phyloP scores from a whole-genome alignment of 2,797 vertebrate species.

The Gymnoscopelus microlampas region DNA sequence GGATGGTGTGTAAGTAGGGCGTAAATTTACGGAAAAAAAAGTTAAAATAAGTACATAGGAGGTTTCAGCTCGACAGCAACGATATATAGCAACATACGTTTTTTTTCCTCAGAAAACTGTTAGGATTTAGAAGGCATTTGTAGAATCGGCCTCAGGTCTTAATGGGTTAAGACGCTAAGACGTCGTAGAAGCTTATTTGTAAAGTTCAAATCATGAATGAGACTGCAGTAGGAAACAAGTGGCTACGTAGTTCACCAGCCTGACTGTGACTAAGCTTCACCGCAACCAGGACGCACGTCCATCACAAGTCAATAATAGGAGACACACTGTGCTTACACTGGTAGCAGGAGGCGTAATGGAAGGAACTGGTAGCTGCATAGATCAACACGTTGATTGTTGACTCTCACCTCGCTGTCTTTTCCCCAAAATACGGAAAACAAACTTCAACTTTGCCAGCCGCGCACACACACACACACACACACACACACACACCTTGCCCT shows the following conservation, averaged over 20 bases:
- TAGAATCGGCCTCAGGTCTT: no score
- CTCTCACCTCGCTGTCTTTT: constrained; percentile 64
- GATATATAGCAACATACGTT: no score
- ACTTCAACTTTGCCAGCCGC: constrained; percentile 59
- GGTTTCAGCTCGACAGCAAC: no score
- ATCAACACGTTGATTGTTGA: constrained; percentile 80
- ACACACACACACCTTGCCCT: constrained; percentile 12
- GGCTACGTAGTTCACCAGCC: constrained; percentile 68
- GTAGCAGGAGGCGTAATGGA: constrained; percentile 75
- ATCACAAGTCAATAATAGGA: constrained; percentile 70
- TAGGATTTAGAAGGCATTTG: no score
- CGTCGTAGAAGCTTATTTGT: no score
- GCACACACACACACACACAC: constrained; percentile 28
- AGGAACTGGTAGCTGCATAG: constrained; percentile 78
- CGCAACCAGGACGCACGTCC: constrained; percentile 60
- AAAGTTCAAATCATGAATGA: no score
- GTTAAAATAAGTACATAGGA: no score
- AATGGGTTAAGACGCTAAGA: no score
- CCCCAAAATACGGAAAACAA: constrained; percentile 71
- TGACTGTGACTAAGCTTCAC: constrained; percentile 64
- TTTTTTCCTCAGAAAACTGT: no score
- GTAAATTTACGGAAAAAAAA: no score
- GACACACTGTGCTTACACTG: constrained; percentile 72
- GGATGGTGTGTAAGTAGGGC: no score
- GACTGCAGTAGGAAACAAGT: constrained; percentile 47